Evolutionary conservation across 1,140 invertebrate genomes (phyloP).

Genomic region (Camponotus pennsylvanicus): DNA sequence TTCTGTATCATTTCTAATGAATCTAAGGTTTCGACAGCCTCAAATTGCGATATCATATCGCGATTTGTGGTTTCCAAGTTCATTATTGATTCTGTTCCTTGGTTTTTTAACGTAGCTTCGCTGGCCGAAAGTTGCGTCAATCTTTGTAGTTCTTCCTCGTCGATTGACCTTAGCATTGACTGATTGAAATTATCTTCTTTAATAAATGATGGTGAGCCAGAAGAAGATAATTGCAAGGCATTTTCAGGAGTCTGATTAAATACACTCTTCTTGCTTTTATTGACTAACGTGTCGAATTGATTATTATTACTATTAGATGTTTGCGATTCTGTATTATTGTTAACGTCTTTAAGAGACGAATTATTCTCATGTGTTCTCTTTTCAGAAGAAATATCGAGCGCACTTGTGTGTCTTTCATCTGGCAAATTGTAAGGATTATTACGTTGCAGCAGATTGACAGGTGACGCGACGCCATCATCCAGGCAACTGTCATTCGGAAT

Average conservation of each 20-base stretch:
- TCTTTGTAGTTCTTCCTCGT: constrained; percentile 10
- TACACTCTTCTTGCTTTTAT: neutral
- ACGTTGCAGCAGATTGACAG: neutral
- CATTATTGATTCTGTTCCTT: neutral
- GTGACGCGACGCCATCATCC: neutral
- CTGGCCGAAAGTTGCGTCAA: neutral
- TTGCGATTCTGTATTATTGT: neutral
- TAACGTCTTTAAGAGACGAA: neutral
- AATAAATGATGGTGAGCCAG: neutral
- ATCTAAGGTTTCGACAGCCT: neutral
- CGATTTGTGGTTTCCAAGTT: neutral
- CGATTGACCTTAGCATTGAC: neutral
- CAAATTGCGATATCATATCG: neutral
- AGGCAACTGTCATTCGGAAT: neutral
- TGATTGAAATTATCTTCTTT: neutral
- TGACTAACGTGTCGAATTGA: neutral
- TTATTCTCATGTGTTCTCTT: neutral
- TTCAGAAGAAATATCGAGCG: constrained; percentile 5
- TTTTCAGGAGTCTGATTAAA: neutral
- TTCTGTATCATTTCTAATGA: neutral
- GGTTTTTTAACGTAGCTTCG: neutral
- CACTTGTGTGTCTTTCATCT: constrained; percentile 3
- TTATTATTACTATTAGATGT: constrained; percentile 9
- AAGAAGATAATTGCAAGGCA: neutral
- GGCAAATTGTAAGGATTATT: neutral